Conservation (phyloP, 2,113 vertebrate species). For the Arizona elegans region DNA sequence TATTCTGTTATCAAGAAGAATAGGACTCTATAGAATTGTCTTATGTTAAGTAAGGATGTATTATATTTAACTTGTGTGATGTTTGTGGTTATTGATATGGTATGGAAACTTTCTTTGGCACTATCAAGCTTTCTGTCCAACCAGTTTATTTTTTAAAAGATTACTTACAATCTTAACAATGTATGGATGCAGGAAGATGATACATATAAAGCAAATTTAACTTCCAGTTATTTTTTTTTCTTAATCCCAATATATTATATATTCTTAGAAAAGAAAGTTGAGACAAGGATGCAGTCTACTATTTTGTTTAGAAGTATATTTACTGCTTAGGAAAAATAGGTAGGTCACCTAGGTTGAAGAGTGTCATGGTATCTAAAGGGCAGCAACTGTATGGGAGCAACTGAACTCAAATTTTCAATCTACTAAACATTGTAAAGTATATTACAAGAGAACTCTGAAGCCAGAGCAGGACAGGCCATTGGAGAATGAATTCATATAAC, state of each 20-base stretch:
- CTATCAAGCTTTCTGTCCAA: neutral
- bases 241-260: neutral
- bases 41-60: neutral
- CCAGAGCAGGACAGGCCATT: neutral
- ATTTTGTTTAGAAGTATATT: neutral
- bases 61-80: neutral
- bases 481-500: neutral
- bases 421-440: neutral
- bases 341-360: neutral
- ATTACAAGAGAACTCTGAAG: neutral
- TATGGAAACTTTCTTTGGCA: neutral
- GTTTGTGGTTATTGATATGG: neutral
- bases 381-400: neutral
- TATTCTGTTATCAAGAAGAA: neutral
- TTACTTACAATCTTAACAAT: neutral
- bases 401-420: neutral
- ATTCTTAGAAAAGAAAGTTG: neutral
- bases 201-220: neutral
- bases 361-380: neutral
- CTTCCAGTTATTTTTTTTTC: neutral
- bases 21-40: neutral
- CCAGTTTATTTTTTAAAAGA: neutral
- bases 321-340: neutral
- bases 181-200: neutral
- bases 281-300: neutral